Evolutionary conservation across 2,797 vertebrate genomes (phyloP), one percentile per base, ranked within the genome.

Genomic region (Gila robusta): DNA sequence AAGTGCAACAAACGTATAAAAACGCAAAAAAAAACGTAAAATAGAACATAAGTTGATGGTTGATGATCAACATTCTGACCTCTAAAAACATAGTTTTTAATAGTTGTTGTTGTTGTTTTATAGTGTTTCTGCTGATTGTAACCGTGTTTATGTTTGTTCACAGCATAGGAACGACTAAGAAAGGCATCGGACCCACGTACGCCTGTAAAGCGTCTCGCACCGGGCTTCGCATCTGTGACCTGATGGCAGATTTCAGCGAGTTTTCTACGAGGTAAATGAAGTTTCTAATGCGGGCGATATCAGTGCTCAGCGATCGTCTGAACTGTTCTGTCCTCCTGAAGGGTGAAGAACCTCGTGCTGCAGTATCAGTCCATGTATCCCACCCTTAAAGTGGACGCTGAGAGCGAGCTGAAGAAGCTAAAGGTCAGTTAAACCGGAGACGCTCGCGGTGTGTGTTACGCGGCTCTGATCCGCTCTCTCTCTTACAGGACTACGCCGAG

Each of bases 131-230:
- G 17, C 14, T 74, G 72, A 35, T 74, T 41, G 11, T 41, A 71
- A n/a, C 10, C 16, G 6, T 39, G 21, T 41, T 26, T 6, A 4
- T 59, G 74, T 79, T 44, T 9, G 9, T 44, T 79, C n/a, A 69
- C 92, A 99, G 98, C 89, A 99, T 99, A 83, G 98, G 98, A 92
- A 99, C 98, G 89, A 99, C 98, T 89, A 98, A 98, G 94, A 99
- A 99, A 88, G 98, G 98, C 10, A 99, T 99, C 8, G 98, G 98
- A 91, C 98, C 98, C 59, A 97, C 98, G 0, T 99, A 99, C 85
- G 97, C 98, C 66, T 98, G 98, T 92, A 99, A 99, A 93, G 98
- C 98, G 0, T 96, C 98, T 62, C 96, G 98, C 87, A 99, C 96
- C 0, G 98, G 98, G 78, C 97, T 99, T 21, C 97, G 98, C 19